Conservation (phyloP, 2,113 vertebrate species). For the Phyllostomus discolor region DNA sequence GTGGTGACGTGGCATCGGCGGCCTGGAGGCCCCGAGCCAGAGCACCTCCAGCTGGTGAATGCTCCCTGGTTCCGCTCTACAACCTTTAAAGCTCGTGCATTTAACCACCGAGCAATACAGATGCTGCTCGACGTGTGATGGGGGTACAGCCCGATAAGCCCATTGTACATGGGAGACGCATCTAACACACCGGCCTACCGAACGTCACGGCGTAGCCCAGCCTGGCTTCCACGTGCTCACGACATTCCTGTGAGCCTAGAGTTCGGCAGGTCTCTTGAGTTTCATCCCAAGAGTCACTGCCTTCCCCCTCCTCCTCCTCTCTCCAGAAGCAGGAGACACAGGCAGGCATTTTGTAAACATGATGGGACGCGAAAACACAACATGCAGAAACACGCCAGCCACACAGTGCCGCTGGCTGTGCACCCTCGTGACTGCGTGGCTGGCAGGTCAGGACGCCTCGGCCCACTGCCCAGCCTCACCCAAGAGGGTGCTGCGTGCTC, state of each 20-base stretch:
- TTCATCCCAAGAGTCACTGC: not conserved
- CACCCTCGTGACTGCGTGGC: rapidly evolving
- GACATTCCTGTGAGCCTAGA: not conserved
- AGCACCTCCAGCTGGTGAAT: not conserved
- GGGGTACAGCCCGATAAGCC: not conserved
- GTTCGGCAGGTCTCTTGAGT: not conserved
- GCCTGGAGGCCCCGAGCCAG: not conserved
- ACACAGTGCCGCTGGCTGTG: not conserved
- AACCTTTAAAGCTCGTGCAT: not conserved
- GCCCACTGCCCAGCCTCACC: not conserved
- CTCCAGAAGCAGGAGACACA: not conserved
- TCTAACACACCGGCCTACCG: not conserved
- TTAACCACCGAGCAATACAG: not conserved
- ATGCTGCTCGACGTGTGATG: not conserved
- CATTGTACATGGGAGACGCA: not conserved
- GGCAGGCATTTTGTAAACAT: not conserved
- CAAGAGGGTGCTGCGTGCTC: rapidly evolving
- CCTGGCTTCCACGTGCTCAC: not conserved
- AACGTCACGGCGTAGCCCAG: no score
- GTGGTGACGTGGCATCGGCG: rapidly evolving
- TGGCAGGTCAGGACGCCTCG: not conserved
- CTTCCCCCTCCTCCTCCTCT: not conserved
- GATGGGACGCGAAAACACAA: not conserved
- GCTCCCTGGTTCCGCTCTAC: not conserved
- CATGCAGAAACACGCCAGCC: not conserved